phyloP scores from a whole-genome alignment of 2,797 vertebrate species.

The Poecile montanus region DNA sequence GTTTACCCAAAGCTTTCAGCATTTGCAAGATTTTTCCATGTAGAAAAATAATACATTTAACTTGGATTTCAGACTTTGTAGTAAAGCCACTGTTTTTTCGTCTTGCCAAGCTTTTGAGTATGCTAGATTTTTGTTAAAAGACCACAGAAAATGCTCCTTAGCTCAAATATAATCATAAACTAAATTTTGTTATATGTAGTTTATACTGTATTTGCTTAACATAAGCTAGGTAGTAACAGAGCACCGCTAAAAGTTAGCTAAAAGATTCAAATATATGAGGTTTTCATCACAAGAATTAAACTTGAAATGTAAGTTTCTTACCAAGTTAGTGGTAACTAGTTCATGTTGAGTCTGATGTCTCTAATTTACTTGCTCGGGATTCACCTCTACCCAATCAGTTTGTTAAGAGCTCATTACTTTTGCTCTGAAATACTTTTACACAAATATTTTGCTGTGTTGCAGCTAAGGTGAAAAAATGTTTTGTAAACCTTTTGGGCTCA shows the following conservation, averaged over 20 bases:
- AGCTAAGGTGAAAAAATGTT: neutral
- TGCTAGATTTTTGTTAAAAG: neutral
- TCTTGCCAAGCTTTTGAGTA: neutral
- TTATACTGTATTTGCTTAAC: constrained; percentile 1
- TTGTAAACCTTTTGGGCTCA: neutral
- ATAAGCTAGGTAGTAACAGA: neutral
- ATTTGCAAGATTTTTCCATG: neutral
- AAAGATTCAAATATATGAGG: neutral
- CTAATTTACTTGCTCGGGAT: neutral
- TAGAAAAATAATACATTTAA: neutral
- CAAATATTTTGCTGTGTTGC: neutral
- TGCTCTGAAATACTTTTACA: neutral
- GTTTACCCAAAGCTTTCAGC: neutral
- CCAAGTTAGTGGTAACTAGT: neutral
- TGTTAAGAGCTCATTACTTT: neutral
- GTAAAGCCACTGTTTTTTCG: neutral
- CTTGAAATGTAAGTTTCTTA: neutral
- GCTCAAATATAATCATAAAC: neutral
- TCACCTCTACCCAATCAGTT: neutral
- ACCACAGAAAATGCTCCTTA: neutral
- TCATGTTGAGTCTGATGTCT: neutral
- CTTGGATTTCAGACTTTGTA: neutral
- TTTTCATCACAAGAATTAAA: neutral
- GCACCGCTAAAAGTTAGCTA: neutral
- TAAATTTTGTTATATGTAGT: neutral